These are phyloP conservation scores for Psylliodes chrysocephalus DNA, from an alignment of 2,888 invertebrate species.

Conservation along the genomic window DNA sequence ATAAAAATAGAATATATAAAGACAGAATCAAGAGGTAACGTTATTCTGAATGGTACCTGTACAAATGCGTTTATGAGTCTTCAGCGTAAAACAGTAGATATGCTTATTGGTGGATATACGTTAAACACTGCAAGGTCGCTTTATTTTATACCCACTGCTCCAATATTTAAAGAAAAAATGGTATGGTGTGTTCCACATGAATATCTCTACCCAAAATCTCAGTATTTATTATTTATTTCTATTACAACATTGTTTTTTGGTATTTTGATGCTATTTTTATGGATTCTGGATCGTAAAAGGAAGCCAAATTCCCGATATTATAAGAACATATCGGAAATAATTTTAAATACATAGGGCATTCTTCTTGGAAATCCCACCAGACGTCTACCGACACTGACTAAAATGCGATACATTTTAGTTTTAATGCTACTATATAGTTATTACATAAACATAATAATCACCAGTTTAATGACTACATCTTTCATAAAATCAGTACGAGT, in stretches of 20 bases:
- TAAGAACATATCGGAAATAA: neutral
- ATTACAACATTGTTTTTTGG: neutral
- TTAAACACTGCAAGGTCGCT: neutral
- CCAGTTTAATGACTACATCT: neutral
- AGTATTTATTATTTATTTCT: neutral
- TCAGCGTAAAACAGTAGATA: neutral
- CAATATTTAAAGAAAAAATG: neutral
- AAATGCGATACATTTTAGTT: neutral
- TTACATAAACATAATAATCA: neutral
- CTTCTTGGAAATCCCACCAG: neutral
- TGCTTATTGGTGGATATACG: neutral
- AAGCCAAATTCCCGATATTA: neutral
- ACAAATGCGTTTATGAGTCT: neutral
- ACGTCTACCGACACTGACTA: neutral
- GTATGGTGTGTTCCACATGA: constrained; percentile 6
- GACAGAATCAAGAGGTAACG: neutral
- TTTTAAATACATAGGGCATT: neutral
- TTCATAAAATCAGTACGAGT: neutral
- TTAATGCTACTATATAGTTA: neutral
- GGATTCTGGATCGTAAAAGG: neutral
- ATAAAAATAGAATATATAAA: neutral
- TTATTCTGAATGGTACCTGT: neutral
- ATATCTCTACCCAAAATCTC: neutral
- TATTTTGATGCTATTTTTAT: neutral
- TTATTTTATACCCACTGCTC: neutral